Conservation (phyloP, 1,140 invertebrate species). For the Heliconius congener region DNA sequence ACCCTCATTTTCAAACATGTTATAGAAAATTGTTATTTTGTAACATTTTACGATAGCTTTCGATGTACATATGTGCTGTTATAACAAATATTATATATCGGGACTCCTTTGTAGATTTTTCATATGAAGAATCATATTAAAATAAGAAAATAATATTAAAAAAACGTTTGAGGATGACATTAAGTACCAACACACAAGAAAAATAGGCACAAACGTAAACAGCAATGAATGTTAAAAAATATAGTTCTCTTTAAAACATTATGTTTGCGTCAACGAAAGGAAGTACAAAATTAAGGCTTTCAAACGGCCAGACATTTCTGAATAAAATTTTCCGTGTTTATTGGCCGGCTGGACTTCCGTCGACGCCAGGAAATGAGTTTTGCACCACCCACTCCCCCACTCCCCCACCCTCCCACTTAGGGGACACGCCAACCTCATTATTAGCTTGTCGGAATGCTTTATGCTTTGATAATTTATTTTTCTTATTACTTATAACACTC, state of each 20-base stretch:
- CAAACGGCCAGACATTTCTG: constrained; percentile 56
- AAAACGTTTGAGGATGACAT: no score
- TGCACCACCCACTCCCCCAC: constrained; percentile 36
- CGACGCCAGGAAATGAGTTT: constrained; percentile 75
- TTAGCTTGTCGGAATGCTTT: constrained; percentile 56
- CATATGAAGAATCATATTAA: no score
- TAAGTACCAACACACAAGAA: no score
- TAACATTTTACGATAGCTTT: not conserved
- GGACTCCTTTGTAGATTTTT: not conserved
- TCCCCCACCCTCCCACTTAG: constrained; percentile 19
- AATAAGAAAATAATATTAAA: no score
- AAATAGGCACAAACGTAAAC: no score
- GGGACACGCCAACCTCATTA: constrained; percentile 69
- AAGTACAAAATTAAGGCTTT: constrained; percentile 61
- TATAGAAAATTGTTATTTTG: not conserved
- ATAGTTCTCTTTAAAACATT: constrained; percentile 30
- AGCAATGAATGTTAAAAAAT: not conserved
- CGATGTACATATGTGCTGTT: not conserved
- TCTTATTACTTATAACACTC: constrained; percentile 14
- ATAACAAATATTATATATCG: not conserved
- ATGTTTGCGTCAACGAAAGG: constrained; percentile 34
- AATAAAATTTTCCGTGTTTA: constrained; percentile 73
- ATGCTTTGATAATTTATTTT: constrained; percentile 32
- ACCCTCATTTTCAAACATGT: not conserved
- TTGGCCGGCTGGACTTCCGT: constrained; percentile 66